Conservation (phyloP, 2,888 invertebrate genomes). For the Cheilosia vulpina region DNA sequence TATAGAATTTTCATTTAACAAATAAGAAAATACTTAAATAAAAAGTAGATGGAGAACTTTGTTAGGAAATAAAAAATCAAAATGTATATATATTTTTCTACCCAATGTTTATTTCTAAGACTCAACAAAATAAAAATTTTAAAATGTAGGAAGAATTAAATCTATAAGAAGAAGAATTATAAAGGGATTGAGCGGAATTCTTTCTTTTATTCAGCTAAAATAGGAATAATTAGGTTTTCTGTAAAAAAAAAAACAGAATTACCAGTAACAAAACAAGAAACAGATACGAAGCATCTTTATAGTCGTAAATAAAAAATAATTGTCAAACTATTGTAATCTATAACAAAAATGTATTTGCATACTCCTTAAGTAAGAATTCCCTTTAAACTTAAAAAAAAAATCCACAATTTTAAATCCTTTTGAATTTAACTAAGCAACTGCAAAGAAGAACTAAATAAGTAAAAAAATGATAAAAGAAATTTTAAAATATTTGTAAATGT, state of each 20-base stretch:
- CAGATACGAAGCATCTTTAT: constrained; percentile 46
- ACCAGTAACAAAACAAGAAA: background rate
- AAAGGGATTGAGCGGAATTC: constrained; percentile 67
- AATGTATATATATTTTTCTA: constrained; percentile 75
- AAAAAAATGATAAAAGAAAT: constrained; percentile 34
- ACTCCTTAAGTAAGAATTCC: constrained; percentile 58
- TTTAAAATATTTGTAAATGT: constrained; percentile 67
- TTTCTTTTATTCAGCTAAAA: constrained; percentile 58
- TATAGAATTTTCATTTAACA: constrained; percentile 41
- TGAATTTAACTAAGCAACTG: constrained; percentile 57
- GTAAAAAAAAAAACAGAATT: constrained; percentile 38
- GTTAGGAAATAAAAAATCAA: constrained; percentile 57
- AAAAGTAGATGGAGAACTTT: constrained; percentile 31
- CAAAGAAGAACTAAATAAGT: constrained; percentile 22
- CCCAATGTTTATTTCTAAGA: constrained; percentile 70
- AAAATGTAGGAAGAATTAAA: constrained; percentile 61
- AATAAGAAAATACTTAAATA: constrained; percentile 51
- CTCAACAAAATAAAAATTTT: constrained; percentile 48
- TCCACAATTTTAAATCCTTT: constrained; percentile 57
- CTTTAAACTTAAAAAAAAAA: constrained; percentile 45
- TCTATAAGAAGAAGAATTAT: constrained; percentile 39
- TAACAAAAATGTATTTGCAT: constrained; percentile 61
- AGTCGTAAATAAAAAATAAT: constrained; percentile 55
- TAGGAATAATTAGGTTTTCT: constrained; percentile 55
- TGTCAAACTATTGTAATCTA: constrained; percentile 64